Evolutionary conservation across 2,113 vertebrate species (phyloP).

Genomic region (Mesoclemmys tuberculata): DNA sequence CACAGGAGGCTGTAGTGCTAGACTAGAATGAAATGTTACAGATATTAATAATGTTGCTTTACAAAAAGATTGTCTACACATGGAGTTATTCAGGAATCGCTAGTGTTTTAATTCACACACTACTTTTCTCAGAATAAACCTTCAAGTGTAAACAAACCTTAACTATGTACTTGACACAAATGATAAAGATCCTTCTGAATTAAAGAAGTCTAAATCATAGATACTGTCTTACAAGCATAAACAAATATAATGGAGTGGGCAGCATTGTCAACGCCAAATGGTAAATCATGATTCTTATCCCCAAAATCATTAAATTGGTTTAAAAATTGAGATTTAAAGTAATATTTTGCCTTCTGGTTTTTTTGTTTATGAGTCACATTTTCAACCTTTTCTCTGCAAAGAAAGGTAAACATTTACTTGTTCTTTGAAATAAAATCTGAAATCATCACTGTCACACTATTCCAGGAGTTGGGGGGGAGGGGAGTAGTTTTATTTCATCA

Average conservation of each 20-base stretch:
- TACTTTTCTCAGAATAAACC: not conserved
- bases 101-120: not conserved
- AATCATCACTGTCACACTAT: not conserved
- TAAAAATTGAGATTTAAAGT: not conserved
- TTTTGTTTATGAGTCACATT: not conserved
- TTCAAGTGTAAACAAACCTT: not conserved
- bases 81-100: not conserved
- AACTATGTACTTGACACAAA: not conserved
- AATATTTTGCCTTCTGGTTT: not conserved
- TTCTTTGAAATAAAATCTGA: not conserved
- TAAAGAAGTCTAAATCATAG: not conserved
- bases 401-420: not conserved
- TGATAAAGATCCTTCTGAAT: not conserved
- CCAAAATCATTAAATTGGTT: not conserved
- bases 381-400: not conserved
- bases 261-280: not conserved
- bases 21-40: accelerated
- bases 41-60: not conserved
- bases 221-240: not conserved
- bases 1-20: not conserved
- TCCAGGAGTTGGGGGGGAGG: not conserved
- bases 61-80: not conserved
- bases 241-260: not conserved
- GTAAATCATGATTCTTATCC: not conserved
- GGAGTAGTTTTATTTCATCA: not conserved